phyloP scores from a whole-genome alignment of 2,888 invertebrate genomes.

The Sepiola atlantica region DNA sequence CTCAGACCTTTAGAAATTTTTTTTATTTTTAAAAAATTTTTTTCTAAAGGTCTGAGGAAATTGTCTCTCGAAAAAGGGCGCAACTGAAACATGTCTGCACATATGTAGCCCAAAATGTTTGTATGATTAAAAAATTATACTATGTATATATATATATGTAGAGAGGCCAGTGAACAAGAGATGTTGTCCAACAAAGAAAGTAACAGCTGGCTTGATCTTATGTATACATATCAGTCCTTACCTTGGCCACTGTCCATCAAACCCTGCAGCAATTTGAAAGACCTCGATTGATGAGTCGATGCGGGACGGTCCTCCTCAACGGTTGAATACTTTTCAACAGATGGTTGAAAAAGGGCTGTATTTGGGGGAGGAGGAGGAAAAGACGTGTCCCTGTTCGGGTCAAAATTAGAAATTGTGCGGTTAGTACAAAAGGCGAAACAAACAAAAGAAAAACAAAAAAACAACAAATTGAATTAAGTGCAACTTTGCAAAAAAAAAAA shows the following conservation, averaged over 20 bases:
- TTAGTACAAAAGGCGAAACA: neutral
- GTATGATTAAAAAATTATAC: no score
- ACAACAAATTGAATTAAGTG: neutral
- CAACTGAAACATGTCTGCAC: no score
- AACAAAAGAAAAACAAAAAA: neutral
- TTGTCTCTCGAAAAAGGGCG: no score
- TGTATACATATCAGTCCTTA: conserved; percentile 51
- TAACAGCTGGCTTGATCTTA: neutral
- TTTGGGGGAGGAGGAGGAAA: conserved; percentile 51
- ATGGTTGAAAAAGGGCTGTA: conserved; percentile 53
- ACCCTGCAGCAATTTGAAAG: conserved; percentile 68
- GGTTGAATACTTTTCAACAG: conserved; percentile 65
- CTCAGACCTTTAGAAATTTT: no score
- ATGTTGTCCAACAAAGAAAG: neutral
- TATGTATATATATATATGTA: no score
- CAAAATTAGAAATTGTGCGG: neutral
- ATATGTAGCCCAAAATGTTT: no score
- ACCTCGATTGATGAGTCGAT: conserved; percentile 65
- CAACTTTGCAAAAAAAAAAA: no score
- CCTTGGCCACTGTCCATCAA: conserved; percentile 69
- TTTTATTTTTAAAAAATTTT: no score
- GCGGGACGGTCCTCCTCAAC: conserved; percentile 60
- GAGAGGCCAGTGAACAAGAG: no score
- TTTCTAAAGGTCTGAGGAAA: no score
- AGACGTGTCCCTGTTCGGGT: neutral